Evolutionary conservation across 1,140 invertebrate species (phyloP), one percentile per base, ranked within the genome.

Genomic region (Listronotus bonariensis): DNA sequence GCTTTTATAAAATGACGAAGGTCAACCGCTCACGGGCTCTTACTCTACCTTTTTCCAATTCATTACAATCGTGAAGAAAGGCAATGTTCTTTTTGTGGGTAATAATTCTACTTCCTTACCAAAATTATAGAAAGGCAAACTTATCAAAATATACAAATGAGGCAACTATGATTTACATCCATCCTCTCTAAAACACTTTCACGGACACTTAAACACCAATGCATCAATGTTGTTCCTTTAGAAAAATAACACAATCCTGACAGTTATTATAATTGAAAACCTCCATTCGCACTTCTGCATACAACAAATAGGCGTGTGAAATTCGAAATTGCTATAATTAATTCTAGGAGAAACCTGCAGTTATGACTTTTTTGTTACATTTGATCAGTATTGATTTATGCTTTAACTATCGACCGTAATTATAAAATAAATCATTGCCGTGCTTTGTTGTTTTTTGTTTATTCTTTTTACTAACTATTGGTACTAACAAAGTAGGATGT

Each of bases 301-400:
- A 42, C 53, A 42, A 17, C 53, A 10, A 55, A 42, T 17, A 31
- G 18, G 53, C 6, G 53, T 26, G 38, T 42, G 18, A 41, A 42
- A 55, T 18, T 36, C 17, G 15, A 55, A 55, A 55, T 55, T 55
- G 8, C 17, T 9, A 36, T 42, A 55, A 55, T 55, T 55, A 55
- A 55, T 55, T 55, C 38, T 42, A 55, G 20, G 53, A 55, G 53
- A 55, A 55, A 55, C 53, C 20, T 15, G 40, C 53, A 55, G 41
- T 55, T 55, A 53, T 31, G 12, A 36, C 34, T 36, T 36, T 36
- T 36, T 14, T 53, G 14, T 53, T 18, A 53, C 26, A 12, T 48
- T 53, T 14, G 48, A 51, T 51, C 17, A n/a, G 10, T 51, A 51
- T 20, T 51, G 48, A 51, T 51, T 51, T 51, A 51, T 31, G 20